These are phyloP conservation scores for Aphrocallistes beatrix DNA, from an alignment of 37 sponge, comb jelly and placozoan genomes.

Conservation along the genomic window DNA sequence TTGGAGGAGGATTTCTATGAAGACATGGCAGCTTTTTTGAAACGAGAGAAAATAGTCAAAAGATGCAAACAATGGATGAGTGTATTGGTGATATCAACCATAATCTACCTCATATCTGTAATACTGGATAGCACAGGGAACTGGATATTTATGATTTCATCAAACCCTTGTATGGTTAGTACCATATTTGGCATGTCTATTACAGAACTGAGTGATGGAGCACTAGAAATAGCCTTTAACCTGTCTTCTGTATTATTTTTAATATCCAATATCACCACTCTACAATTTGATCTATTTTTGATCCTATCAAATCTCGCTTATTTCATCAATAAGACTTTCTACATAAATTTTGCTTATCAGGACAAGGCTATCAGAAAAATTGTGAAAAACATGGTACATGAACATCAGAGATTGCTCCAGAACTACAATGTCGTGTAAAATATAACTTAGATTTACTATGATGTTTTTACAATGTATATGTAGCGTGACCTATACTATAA, in stretches of 20 bases:
- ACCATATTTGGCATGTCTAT: not conserved
- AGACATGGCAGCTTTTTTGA: not conserved
- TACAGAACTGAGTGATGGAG: not conserved
- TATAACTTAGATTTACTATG: too few relatives aligned
- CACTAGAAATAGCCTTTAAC: not conserved
- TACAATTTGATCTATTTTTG: conserved; percentile 9
- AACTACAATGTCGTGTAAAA: too few relatives aligned
- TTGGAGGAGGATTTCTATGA: not conserved
- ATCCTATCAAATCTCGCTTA: not conserved
- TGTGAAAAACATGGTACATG: not conserved
- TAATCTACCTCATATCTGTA: not conserved
- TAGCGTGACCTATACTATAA: too few relatives aligned
- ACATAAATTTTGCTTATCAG: not conserved
- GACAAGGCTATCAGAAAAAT: not conserved
- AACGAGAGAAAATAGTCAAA: not conserved
- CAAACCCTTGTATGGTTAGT: not conserved
- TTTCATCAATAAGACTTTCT: not conserved
- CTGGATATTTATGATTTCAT: not conserved
- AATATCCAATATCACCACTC: not conserved
- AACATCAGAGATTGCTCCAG: too few relatives aligned
- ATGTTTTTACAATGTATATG: too few relatives aligned
- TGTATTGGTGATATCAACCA: not conserved
- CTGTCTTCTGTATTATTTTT: not conserved
- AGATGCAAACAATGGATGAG: not conserved
- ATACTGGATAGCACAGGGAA: not conserved